Evolutionary conservation across 2,797 vertebrate species (phyloP).

Genomic region (Enteromius unitaeniatus): DNA sequence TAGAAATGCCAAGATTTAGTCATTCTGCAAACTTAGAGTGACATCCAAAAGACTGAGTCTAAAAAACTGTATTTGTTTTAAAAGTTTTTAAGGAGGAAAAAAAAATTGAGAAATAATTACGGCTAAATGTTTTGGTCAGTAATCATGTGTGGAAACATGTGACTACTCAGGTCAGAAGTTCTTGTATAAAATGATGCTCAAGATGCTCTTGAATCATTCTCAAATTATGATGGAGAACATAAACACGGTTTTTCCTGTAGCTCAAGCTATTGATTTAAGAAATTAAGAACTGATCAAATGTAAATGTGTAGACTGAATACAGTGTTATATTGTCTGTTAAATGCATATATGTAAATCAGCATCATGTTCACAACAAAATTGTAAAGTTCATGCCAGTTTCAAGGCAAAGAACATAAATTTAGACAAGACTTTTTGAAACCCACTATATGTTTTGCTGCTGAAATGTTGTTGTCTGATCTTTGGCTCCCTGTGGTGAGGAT

Average conservation of each 20-base stretch:
- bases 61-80: not conserved
- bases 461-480: conserved; percentile 10
- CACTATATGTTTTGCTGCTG: not conserved
- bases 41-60: not conserved
- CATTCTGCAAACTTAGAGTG: not conserved
- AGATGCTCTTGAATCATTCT: not conserved
- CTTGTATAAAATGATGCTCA: not conserved
- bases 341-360: not conserved
- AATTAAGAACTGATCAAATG: not conserved
- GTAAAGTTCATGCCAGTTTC: not conserved
- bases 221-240: not conserved
- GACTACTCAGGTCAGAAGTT: not conserved
- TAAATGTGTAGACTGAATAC: not conserved
- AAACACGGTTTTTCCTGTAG: not conserved
- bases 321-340: not conserved
- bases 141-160: not conserved
- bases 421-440: not conserved
- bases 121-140: not conserved
- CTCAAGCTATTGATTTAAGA: not conserved
- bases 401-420: not conserved
- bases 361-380: not conserved
- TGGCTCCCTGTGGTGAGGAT: not conserved
- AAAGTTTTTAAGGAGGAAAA: not conserved
- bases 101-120: not conserved
- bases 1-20: conserved; percentile 11